Conservation (phyloP, 2,113 vertebrate species). For the Catagonus wagneri region DNA sequence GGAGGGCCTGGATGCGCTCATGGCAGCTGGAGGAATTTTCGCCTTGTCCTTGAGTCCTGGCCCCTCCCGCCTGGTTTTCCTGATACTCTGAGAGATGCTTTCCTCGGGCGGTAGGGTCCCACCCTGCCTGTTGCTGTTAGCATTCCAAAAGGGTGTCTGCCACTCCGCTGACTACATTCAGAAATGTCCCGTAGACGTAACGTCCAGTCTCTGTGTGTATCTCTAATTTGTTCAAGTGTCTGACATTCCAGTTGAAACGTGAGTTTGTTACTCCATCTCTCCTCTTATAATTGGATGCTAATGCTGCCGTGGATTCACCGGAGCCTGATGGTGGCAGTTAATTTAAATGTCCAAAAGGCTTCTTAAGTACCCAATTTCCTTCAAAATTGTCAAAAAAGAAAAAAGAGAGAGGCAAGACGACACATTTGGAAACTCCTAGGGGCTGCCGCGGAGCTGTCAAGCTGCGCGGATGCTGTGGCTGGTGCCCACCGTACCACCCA, state of each 20-base stretch:
- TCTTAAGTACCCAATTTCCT: conserved; percentile 85
- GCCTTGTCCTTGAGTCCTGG: neutral
- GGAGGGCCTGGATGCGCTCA: neutral
- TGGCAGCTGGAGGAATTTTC: neutral
- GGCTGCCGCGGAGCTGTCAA: conserved; percentile 72
- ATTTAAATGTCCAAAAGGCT: conserved; percentile 87
- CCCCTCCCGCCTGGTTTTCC: neutral
- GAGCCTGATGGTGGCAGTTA: conserved; percentile 84
- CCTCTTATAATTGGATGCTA: conserved; percentile 88
- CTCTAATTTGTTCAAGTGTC: conserved; percentile 79
- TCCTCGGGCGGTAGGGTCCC: neutral
- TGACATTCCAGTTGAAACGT: conserved; percentile 84
- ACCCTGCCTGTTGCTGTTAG: neutral
- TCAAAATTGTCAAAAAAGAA: conserved; percentile 83
- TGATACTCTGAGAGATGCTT: neutral
- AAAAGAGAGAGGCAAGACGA: neutral
- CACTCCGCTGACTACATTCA: conserved; percentile 63
- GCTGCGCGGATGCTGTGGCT: conserved; percentile 52
- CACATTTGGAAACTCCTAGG: conserved; percentile 75
- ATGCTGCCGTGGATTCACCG: conserved; percentile 78
- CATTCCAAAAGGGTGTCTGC: neutral
- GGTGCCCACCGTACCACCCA: neutral
- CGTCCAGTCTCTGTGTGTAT: neutral
- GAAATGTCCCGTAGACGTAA: neutral
- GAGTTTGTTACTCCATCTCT: conserved; percentile 85